These are phyloP conservation scores for Channallabes apus DNA, from an alignment of 2,797 vertebrate genomes.

Conservation along the genomic window DNA sequence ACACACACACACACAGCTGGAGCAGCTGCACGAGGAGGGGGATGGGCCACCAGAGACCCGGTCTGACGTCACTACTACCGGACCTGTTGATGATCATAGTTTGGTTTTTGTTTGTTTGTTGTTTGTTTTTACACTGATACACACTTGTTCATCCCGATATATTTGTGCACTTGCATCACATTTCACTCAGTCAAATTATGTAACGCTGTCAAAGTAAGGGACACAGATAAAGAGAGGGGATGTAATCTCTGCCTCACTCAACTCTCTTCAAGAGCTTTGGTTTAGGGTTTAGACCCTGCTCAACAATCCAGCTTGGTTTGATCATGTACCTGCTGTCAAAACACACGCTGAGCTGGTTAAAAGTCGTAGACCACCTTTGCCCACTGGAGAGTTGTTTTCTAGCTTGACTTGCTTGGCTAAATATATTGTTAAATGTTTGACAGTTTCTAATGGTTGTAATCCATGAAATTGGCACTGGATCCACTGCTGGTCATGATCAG, in stretches of 20 bases:
- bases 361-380: background rate
- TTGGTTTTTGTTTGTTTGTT: background rate
- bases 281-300: background rate
- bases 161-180: background rate
- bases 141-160: background rate
- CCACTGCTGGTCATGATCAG: background rate
- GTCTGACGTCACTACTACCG: conserved; percentile 57
- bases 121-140: background rate
- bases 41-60: conserved; percentile 68
- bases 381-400: background rate
- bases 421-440: background rate
- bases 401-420: background rate
- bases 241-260: background rate
- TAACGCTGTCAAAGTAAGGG: background rate
- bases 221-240: background rate
- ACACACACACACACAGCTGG: conserved; percentile 73
- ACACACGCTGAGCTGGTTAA: background rate
- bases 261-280: background rate
- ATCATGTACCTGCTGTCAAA: background rate
- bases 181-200: background rate
- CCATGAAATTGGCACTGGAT: background rate
- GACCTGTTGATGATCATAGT: conserved; percentile 4
- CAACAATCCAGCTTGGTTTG: background rate
- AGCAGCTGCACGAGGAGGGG: conserved; percentile 69
- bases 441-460: background rate